Base-by-base conservation (phyloP, 2,888 invertebrate genomes). In the Nomada fucata region DNA sequence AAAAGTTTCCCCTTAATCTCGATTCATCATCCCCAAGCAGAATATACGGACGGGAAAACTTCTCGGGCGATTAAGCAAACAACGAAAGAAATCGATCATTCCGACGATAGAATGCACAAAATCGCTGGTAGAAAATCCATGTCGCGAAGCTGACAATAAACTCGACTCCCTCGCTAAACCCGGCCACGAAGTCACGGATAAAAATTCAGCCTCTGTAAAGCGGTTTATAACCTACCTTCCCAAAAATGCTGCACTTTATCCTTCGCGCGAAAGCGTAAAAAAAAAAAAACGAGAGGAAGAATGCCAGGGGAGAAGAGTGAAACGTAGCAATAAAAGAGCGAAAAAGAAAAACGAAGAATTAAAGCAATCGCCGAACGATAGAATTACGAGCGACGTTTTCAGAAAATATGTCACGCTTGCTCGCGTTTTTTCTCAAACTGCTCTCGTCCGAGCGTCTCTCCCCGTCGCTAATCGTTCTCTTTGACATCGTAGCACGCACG, bases 381-480 rank as follows among this genome's bases (percentile, higher is more conserved):
- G 50, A 68, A 57, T 55, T 57, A 44, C 68, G 42, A 44, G 53
- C 67, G 36, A n/a, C n/a, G 42, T 55, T 42, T 55, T 68, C 18
- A 53, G 0, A 52, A 42, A 50, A 67, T 67, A 36, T 20, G 68
- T 68, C 15, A 26, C 55, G 11, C 1, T 7, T 18, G 53, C 7
- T 5, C 36, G 42, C 36, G 4, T 11, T 36, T 63, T 61, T 42
- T 18, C 4, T 10, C 23, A 47, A 18, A 63, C 36, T 36, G 5
- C 36, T 9, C 36, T 36, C 36, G 5, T 7, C 36, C 36, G 7
- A 36, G 36, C 36, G 20, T 20, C n/a, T 20, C 20, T 4, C 36
- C n/a, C n/a, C 0, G 20, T 20, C n/a, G 20, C 9, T 26, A 63
- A 79, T 79, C 61, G 72, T 65, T 55, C 47, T 50, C 23, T 11